Percentiles rank a stretch among this genome's conserved stretches.
Conservation (phyloP, 2,888 invertebrate species). For the Erebia epiphron region DNA sequence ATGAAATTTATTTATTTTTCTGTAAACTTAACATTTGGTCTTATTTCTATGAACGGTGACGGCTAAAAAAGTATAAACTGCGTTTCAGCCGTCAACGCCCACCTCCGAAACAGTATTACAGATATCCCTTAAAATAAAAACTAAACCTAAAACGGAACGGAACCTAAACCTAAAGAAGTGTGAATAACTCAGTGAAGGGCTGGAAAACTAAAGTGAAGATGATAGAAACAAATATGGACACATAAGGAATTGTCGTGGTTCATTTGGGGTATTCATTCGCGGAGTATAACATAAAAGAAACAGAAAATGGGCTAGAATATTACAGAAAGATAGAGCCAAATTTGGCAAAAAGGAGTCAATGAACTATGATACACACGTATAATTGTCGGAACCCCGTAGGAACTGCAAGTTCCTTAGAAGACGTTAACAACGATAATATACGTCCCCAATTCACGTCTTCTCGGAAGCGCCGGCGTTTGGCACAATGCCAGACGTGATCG, state of each 20-base stretch:
- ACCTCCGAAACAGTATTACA: too few relatives aligned
- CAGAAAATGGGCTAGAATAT: slow-evolving; percentile 4
- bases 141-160: too few relatives aligned
- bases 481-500: slow-evolving; percentile 33
- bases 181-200: not conserved
- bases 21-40: too few relatives aligned
- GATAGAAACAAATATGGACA: not conserved
- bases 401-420: slow-evolving; percentile 46
- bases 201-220: not conserved
- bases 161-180: not conserved
- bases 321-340: slow-evolving; percentile 12
- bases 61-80: too few relatives aligned
- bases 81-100: too few relatives aligned
- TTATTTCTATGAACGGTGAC: too few relatives aligned
- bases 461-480: slow-evolving; percentile 35
- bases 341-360: slow-evolving; percentile 35
- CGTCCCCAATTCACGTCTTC: slow-evolving; percentile 38
- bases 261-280: not conserved
- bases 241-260: not conserved
- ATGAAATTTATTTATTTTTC: too few relatives aligned
- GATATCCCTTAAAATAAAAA: too few relatives aligned
- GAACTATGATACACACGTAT: slow-evolving; percentile 35
- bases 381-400: slow-evolving; percentile 34
- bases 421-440: slow-evolving; percentile 42
- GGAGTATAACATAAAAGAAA: not conserved